Evolutionary conservation across 2,113 vertebrate genomes (phyloP), one percentile per base, ranked within the genome.

Genomic region (Daubentonia madagascariensis): DNA sequence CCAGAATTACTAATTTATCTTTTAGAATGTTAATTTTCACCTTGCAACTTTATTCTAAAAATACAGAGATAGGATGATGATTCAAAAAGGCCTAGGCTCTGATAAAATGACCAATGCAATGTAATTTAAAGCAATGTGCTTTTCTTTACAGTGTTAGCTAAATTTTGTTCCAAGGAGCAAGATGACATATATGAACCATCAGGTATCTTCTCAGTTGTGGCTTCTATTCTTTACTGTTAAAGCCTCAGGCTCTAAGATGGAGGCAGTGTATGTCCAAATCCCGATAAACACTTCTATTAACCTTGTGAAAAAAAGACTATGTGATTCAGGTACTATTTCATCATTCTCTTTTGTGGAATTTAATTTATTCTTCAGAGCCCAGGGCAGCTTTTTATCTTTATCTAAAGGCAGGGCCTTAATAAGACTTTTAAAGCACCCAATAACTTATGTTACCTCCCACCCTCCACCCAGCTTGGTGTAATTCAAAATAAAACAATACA

Each of bases 11-110:
- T 81, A 92, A 96, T 79, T 96, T 96, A 79, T 79, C 73, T 92
- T 96, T 97, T 88, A 94, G 78, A 89, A 91, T 96, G 67, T 45
- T 73, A 63, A 70, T 90, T 96, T 91, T 84, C 37, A 96, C 85
- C 54, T 94, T 93, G 52, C 28, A 70, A 88, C 45, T 95, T 96
- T 83, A 61, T 89, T 83, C 37, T 76, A 65, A 90, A 93, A 73
- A 50, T 50, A 89, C 61, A n/a, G 3, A 85, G 48, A 79, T 25
- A 32, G 0, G 9, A 45, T 78, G 72, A 72, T 90, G 59, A 84
- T 65, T 80, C 54, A 86, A 48, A 88, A 96, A 85, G 32, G 2
- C 6, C 8, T 87, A 78, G 9, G 4, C 2, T 4, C 0, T 89
- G 80, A 63, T 32, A 86, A 94, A 91, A 92, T 78, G 81, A 76